Base-by-base conservation (phyloP, 2,797 vertebrate genomes). In the Chloroceryle amazona region DNA sequence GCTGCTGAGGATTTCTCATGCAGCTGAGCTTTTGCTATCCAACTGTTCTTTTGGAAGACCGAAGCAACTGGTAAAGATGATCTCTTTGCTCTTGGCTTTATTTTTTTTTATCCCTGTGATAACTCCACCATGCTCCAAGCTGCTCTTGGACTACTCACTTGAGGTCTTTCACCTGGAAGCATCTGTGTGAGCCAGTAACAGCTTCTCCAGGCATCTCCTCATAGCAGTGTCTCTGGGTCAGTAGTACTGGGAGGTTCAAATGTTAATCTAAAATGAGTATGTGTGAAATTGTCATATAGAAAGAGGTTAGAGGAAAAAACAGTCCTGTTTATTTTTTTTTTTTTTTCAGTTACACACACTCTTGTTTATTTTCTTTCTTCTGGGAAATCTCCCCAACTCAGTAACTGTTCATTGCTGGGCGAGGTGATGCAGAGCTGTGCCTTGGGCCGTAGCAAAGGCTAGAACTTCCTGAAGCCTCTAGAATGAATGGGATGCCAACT, bases 281-380 rank as follows among this genome's bases (percentile, higher is more conserved):
- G 9, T 88, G 49, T 91, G 68, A 93, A 72, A 70, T 63, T 72
- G 54, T 63, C 37, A 17, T 61, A n/a, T 41, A 31, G 54, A 72
- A 83, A 72, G 51, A 70, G 51, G 28, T 46, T 84, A 85, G 44
- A 33, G 28, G 57, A 66, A 25, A 60, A 81, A 62, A 13, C 20
- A n/a, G 4, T 68, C 37, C 31, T 72, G 35, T 11, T 29, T 66
- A 14, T 15, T 41, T 41, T 15, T 41, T 41, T 41, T 41, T 23
- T 22, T 23, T 47, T 79, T 76, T 73, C 42, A 71, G 3, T 92
- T 66, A 13, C 0, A 1, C 0, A 1, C 25, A 3, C 11, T 75
- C 33, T 39, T 83, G 52, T 57, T 86, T 82, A 22, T 74, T 94
- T 93, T 88, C 47, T 90, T 86, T 74, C 35, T 81, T 81, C 80